A percentile compares a stretch with the other conserved stretches of the same genome.
phyloP scores from a whole-genome alignment of 2,888 invertebrate genomes.

The Cephalotes varians region DNA sequence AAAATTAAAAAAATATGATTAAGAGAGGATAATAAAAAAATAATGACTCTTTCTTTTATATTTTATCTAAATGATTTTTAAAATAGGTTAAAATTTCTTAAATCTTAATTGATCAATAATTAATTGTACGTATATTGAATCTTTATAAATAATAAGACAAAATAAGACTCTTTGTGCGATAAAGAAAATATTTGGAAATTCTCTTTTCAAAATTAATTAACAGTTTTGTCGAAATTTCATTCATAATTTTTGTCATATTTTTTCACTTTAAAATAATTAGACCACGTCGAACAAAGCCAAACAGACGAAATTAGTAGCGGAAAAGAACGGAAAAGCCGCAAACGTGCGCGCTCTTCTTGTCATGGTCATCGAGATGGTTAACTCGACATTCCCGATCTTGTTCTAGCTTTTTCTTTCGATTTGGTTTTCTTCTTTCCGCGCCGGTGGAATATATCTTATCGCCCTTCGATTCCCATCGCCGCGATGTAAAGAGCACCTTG shows the following conservation, averaged over 20 bases:
- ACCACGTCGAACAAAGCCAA: background rate
- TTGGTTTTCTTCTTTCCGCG: slow-evolving; percentile 3
- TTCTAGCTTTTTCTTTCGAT: background rate
- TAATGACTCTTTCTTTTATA: background rate
- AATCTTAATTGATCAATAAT: slow-evolving; percentile 5
- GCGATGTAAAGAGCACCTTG: slow-evolving; percentile 62
- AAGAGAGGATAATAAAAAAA: background rate
- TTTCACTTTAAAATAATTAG: background rate
- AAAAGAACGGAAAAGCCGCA: background rate
- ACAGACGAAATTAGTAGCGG: background rate
- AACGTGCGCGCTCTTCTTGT: slow-evolving; percentile 21
- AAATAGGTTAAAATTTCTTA: background rate
- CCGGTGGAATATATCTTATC: slow-evolving; percentile 9
- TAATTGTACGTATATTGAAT: background rate
- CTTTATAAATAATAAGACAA: background rate
- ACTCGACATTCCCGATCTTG: slow-evolving; percentile 27
- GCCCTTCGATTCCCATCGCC: background rate
- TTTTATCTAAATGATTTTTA: background rate
- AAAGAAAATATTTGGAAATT: background rate
- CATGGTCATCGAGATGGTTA: slow-evolving; percentile 31
- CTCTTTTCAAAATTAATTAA: background rate
- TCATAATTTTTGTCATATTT: background rate
- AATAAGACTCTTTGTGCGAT: background rate
- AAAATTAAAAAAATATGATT: background rate
- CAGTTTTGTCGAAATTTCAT: background rate